Percentiles rank a stretch among this genome's conserved stretches.
Conservation (phyloP, 2,113 vertebrate genomes). For the Melanotaenia duboulayi region DNA sequence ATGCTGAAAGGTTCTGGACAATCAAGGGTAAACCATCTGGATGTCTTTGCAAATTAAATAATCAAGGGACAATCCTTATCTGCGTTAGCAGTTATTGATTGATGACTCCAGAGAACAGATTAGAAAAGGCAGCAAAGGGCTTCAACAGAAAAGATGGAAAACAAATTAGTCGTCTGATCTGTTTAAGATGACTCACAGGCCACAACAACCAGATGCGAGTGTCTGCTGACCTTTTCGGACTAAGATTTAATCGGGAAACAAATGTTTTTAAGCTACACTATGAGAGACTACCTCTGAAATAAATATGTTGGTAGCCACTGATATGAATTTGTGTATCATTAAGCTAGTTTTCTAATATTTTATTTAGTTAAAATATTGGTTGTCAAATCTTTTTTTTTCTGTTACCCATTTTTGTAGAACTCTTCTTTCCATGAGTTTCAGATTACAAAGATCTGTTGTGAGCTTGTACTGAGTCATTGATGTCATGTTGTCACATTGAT, state of each 20-base stretch:
- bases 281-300: background rate
- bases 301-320: too few species aligned
- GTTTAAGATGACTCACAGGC: constrained; percentile 39
- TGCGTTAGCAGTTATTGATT: constrained; percentile 59
- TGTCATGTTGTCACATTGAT: background rate
- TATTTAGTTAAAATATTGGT: background rate
- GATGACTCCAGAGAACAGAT: constrained; percentile 31
- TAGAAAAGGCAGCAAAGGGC: constrained; percentile 30
- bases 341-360: background rate
- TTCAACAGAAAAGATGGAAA: constrained; percentile 27
- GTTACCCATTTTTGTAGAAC: too few species aligned
- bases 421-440: background rate
- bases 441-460: too few species aligned
- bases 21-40: constrained; percentile 18
- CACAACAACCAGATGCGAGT: constrained; percentile 23
- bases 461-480: too few species aligned
- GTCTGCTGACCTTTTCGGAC: constrained; percentile 44
- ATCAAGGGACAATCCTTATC: constrained; percentile 42
- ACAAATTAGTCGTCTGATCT: constrained; percentile 42
- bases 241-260: background rate
- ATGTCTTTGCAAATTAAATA: constrained; percentile 43
- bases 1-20: constrained; percentile 42
- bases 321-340: background rate
- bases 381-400: too few species aligned
- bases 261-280: background rate